A percentile compares a stretch with the other conserved stretches of the same genome.
Evolutionary conservation across 2,113 vertebrate species (phyloP).

Genomic region (Hippolais icterina): DNA sequence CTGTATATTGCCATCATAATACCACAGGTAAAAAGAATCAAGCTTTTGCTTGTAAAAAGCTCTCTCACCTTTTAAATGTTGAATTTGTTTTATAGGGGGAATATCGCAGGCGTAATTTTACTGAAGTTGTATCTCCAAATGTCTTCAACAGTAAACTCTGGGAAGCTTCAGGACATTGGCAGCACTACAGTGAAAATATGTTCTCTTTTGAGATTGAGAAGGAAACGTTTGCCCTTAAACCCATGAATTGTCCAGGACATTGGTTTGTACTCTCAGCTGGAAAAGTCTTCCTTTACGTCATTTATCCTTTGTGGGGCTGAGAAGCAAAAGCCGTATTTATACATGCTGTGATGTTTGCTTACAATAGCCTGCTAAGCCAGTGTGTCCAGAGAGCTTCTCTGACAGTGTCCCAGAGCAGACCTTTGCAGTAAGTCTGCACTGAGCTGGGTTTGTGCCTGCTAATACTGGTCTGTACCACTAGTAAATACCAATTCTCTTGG

Average conservation of each 20-base stretch:
- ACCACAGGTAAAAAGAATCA: neutral
- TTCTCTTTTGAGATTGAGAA: conserved; percentile 92
- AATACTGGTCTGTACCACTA: neutral
- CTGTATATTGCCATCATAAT: neutral
- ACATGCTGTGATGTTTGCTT: neutral
- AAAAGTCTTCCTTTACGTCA: neutral
- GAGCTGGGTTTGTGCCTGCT: neutral
- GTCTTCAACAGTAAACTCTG: conserved; percentile 92
- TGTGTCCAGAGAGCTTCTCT: neutral
- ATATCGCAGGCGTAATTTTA: conserved; percentile 85
- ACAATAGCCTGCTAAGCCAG: neutral
- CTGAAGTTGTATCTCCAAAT: conserved; percentile 91
- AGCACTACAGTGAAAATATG: conserved; percentile 92
- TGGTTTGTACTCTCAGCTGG: conserved; percentile 76
- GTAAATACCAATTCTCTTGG: neutral
- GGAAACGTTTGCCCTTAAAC: conserved; percentile 90
- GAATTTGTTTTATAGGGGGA: conserved; percentile 77
- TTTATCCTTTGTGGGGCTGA: neutral
- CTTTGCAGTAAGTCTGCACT: neutral
- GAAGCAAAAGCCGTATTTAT: neutral
- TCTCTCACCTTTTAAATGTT: neutral
- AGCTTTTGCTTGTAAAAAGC: neutral
- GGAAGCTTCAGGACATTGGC: conserved; percentile 94
- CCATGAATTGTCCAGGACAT: conserved; percentile 97
- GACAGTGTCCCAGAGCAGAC: neutral